Percentiles rank a stretch among this genome's conserved stretches.
Conservation (phyloP, 37 sponge, comb jelly and placozoan genomes). For the Halichondria panicea region DNA sequence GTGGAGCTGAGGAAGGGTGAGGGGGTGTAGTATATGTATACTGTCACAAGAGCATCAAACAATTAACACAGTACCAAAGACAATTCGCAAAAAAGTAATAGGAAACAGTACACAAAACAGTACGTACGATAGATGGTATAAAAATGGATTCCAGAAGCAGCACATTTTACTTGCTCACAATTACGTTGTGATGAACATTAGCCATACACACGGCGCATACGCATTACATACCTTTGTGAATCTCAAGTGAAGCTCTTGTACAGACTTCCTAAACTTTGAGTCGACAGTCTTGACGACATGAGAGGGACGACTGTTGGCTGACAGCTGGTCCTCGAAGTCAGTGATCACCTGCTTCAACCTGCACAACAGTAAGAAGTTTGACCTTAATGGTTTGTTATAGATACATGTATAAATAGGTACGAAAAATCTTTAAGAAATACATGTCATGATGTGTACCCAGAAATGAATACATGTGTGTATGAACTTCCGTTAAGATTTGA, state of each 20-base stretch:
- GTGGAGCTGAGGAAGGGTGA: constrained; percentile 33
- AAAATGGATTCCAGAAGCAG: too few relatives aligned
- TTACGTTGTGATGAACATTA: too few relatives aligned
- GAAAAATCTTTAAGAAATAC: neutral
- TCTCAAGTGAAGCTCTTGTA: constrained; percentile 54
- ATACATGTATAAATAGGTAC: neutral
- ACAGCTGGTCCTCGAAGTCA: constrained; percentile 50
- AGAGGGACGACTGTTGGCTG: constrained; percentile 19
- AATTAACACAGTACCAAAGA: too few relatives aligned
- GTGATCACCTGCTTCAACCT: constrained; percentile 42
- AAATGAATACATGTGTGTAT: neutral
- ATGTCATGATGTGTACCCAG: neutral
- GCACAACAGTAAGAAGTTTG: neutral
- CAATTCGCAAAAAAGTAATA: too few relatives aligned
- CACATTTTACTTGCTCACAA: too few relatives aligned
- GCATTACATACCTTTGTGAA: constrained; percentile 70
- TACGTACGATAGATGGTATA: too few relatives aligned
- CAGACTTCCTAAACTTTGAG: constrained; percentile 63
- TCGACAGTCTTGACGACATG: constrained; percentile 48
- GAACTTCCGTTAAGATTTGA: constrained; percentile 3
- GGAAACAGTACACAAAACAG: too few relatives aligned
- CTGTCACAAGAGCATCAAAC: neutral
- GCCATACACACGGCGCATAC: too few relatives aligned
- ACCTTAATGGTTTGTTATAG: too few relatives aligned
- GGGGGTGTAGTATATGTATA: neutral